Evolutionary conservation across 2,797 vertebrate genomes (phyloP).

Genomic region (Leuciscus waleckii): DNA sequence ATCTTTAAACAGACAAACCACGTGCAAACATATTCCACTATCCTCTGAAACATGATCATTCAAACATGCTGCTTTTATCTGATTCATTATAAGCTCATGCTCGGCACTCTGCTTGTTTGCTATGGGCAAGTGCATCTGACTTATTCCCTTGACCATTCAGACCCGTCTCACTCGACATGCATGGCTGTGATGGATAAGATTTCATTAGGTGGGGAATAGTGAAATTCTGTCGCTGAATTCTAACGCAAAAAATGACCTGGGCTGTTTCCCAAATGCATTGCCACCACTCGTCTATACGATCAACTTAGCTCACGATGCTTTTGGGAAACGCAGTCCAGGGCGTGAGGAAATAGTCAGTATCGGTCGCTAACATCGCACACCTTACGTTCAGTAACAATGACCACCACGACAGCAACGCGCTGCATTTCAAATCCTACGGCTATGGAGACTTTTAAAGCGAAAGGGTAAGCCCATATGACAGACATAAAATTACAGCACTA

Average conservation of each 20-base stretch:
- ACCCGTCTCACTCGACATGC: slow-evolving; percentile 14
- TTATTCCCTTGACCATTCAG: slow-evolving; percentile 16
- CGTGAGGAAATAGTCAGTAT: background rate
- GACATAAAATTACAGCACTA: background rate
- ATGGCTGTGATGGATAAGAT: slow-evolving; percentile 54
- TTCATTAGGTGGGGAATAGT: slow-evolving; percentile 26
- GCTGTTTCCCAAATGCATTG: background rate
- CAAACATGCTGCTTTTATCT: slow-evolving; percentile 9
- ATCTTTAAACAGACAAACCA: slow-evolving; percentile 7
- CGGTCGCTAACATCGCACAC: background rate
- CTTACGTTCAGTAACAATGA: slow-evolving; percentile 25
- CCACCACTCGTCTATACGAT: background rate
- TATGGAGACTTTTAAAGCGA: slow-evolving; percentile 26
- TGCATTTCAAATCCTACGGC: slow-evolving; percentile 5
- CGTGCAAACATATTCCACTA: slow-evolving; percentile 2
- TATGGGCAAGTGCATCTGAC: slow-evolving; percentile 24
- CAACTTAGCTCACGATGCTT: background rate
- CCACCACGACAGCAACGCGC: background rate
- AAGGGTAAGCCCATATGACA: background rate
- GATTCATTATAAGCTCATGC: slow-evolving; percentile 8
- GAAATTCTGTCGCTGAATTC: slow-evolving; percentile 5
- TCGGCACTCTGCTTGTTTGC: background rate
- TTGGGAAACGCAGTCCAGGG: background rate
- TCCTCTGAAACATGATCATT: slow-evolving; percentile 13
- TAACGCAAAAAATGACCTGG: background rate